Evolutionary conservation across 1,140 invertebrate species (phyloP).

Genomic region (Pseudachorutes palmiensis): DNA sequence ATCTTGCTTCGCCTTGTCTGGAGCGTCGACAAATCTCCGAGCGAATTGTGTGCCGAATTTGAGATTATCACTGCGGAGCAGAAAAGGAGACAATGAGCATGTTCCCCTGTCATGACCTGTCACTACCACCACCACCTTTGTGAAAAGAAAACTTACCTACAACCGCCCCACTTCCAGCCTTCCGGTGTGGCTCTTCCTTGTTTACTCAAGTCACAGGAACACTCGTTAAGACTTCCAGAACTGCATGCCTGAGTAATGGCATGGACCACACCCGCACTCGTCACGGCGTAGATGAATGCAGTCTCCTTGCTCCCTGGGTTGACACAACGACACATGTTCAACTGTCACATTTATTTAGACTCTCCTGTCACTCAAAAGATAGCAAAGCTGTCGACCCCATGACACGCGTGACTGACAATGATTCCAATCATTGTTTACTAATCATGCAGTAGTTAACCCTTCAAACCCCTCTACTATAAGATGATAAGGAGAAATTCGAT

Average conservation of each 20-base stretch:
- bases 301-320: constrained; percentile 57
- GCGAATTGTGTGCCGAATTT: constrained; percentile 53
- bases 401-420: too few relatives aligned
- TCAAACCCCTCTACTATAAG: too few relatives aligned
- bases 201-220: constrained; percentile 53
- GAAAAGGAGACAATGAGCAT: not conserved
- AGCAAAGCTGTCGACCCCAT: not conserved
- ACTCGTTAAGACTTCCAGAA: constrained; percentile 58
- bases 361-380: not conserved
- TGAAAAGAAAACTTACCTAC: constrained; percentile 43
- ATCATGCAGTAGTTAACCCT: too few relatives aligned
- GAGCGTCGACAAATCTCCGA: constrained; percentile 55
- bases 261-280: constrained; percentile 58
- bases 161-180: constrained; percentile 61
- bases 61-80: constrained; percentile 51
- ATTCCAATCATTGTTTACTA: too few relatives aligned
- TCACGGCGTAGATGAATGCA: constrained; percentile 59
- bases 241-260: constrained; percentile 57
- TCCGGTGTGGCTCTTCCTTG: constrained; percentile 48
- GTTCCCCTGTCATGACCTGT: not conserved
- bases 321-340: constrained; percentile 25
- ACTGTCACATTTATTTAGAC: constrained; percentile 7
- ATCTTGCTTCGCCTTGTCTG: constrained; percentile 44
- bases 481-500: too few relatives aligned
- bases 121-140: not conserved